Percentiles rank a stretch among this genome's conserved stretches.
Conservation (phyloP, 2,888 invertebrate species). For the Idaea aversata region DNA sequence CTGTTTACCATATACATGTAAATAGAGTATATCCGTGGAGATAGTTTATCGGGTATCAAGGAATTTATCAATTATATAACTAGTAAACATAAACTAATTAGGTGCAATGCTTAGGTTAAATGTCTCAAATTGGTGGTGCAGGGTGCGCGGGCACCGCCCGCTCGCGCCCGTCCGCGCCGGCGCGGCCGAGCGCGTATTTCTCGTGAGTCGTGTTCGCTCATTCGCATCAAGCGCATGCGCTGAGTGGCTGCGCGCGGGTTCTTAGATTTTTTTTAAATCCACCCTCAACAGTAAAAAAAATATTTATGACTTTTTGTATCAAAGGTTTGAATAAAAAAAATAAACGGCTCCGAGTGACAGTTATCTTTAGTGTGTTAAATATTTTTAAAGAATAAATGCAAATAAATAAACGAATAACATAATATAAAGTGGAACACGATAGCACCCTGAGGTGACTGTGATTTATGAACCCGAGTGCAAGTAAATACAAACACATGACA, state of each 20-base stretch:
- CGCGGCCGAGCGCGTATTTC: slow-evolving; percentile 37
- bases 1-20: slow-evolving; percentile 50
- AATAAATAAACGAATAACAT: slow-evolving; percentile 48
- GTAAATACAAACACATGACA: slow-evolving; percentile 49
- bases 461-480: slow-evolving; percentile 49
- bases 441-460: slow-evolving; percentile 41
- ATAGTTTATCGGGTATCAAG: slow-evolving; percentile 53
- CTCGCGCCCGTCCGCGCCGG: too few relatives aligned
- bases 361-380: slow-evolving; percentile 55
- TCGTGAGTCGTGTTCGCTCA: slow-evolving; percentile 44
- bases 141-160: slow-evolving; percentile 38
- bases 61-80: slow-evolving; percentile 50
- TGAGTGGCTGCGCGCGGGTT: slow-evolving; percentile 55
- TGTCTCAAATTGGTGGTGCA: slow-evolving; percentile 58
- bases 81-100: slow-evolving; percentile 55
- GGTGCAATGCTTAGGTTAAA: slow-evolving; percentile 46
- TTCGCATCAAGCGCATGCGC: slow-evolving; percentile 58
- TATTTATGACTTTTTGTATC: slow-evolving; percentile 14
- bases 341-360: slow-evolving; percentile 52
- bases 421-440: slow-evolving; percentile 43
- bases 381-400: slow-evolving; percentile 39
- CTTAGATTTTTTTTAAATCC: slow-evolving; percentile 32
- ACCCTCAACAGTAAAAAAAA: slow-evolving; percentile 42
- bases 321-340: slow-evolving; percentile 29
- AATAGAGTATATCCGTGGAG: slow-evolving; percentile 46